Evolutionary conservation across 2,888 invertebrate genomes (phyloP).

Genomic region (Cerastoderma edule): DNA sequence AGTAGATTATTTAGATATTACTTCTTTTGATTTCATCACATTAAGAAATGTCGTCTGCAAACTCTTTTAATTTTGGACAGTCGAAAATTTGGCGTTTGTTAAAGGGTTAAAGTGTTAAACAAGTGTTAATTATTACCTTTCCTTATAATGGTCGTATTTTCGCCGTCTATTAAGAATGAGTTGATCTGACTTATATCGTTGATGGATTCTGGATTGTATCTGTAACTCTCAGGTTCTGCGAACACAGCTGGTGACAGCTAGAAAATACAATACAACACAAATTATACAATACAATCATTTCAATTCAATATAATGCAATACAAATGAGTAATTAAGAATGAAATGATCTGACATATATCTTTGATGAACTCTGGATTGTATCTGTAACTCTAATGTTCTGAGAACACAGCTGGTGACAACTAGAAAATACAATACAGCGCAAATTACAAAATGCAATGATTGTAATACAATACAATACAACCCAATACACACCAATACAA

Average conservation of each 20-base stretch:
- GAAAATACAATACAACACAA: conserved; percentile 13
- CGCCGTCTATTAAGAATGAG: conserved; percentile 40
- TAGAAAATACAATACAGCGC: conserved; percentile 24
- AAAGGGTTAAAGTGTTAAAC: too few species aligned
- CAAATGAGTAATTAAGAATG: conserved; percentile 42
- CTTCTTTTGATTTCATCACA: not conserved
- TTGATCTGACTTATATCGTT: conserved; percentile 30
- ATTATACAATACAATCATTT: not conserved
- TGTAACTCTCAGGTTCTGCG: conserved; percentile 47
- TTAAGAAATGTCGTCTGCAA: not conserved
- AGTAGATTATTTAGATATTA: not conserved
- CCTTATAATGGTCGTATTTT: conserved; percentile 34
- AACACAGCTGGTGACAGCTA: conserved; percentile 54
- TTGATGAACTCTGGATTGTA: conserved; percentile 37
- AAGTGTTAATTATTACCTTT: conserved; percentile 29
- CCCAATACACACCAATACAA: too few species aligned
- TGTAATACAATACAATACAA: not conserved
- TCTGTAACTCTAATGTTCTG: conserved; percentile 48
- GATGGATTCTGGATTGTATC: conserved; percentile 38
- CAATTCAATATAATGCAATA: not conserved
- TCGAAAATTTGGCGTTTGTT: too few species aligned
- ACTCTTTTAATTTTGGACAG: too few species aligned
- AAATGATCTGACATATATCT: conserved; percentile 29
- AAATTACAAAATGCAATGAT: not conserved
- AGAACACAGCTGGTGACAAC: conserved; percentile 50